Conservation (phyloP, 2,113 vertebrate species). For the Arothron firmamentum region DNA sequence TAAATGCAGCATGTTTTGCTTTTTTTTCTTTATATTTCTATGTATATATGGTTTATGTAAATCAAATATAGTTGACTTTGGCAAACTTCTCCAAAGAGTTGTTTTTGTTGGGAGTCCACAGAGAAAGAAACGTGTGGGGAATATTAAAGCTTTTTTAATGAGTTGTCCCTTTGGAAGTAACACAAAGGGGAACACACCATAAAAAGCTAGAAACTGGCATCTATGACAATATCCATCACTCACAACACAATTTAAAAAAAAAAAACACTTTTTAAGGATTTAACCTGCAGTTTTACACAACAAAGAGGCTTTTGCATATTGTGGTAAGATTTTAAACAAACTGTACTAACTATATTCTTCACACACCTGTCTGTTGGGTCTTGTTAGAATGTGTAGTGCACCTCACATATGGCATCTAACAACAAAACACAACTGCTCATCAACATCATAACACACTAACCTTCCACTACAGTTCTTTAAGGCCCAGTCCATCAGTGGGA, state of each 20-base stretch:
- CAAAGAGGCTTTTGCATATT: constrained; percentile 42
- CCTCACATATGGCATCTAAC: too few species aligned
- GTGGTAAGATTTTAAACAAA: background rate
- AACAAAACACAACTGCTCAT: too few species aligned
- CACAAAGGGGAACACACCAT: background rate
- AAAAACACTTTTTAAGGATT: constrained; percentile 34
- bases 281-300: constrained; percentile 36
- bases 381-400: too few species aligned
- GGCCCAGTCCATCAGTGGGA: too few species aligned
- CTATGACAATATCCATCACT: constrained; percentile 48
- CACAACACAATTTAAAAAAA: constrained; percentile 45
- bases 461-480: too few species aligned
- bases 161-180: constrained; percentile 5
- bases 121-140: background rate
- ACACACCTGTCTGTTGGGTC: too few species aligned
- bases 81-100: constrained; percentile 3
- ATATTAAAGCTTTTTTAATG: constrained; percentile 2
- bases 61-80: background rate
- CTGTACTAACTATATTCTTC: too few species aligned
- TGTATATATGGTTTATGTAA: too few species aligned
- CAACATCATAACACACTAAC: too few species aligned
- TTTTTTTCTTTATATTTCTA: background rate
- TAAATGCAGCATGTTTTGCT: background rate
- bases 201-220: constrained; percentile 12
- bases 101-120: background rate